Conservation (phyloP, 2,113 vertebrate genomes). For the Ceuthmochares aereus region DNA sequence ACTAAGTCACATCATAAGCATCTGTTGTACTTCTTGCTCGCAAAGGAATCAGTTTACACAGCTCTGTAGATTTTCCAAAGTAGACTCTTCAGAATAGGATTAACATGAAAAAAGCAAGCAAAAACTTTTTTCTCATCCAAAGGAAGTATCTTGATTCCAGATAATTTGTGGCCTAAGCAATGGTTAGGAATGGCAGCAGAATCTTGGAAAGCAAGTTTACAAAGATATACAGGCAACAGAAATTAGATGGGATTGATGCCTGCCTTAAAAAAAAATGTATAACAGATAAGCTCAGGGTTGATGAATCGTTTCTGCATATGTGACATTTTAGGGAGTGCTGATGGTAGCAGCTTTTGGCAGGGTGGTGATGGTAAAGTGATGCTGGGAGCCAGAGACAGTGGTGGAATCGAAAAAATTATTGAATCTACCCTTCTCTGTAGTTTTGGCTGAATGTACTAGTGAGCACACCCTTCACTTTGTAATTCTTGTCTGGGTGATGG, state of each 20-base stretch:
- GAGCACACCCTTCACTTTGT: not conserved
- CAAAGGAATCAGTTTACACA: not conserved
- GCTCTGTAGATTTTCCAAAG: not conserved
- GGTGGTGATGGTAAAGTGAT: not conserved
- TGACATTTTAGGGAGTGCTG: not conserved
- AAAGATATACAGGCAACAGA: not conserved
- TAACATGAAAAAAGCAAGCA: not conserved
- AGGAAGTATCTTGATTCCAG: not conserved
- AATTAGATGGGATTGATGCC: not conserved
- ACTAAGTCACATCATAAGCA: not conserved
- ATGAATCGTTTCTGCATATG: not conserved
- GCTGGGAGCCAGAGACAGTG: conserved; percentile 1
- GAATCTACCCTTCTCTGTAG: not conserved
- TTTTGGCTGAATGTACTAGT: conserved; percentile 24
- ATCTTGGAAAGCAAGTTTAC: not conserved
- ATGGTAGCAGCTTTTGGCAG: not conserved
- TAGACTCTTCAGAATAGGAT: not conserved
- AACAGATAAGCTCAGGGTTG: not conserved
- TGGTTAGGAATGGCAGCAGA: not conserved
- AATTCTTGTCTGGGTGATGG: conserved; percentile 27
- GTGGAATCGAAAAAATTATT: conserved; percentile 12
- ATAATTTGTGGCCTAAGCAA: not conserved
- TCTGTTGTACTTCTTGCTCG: not conserved
- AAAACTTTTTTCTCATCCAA: not conserved
- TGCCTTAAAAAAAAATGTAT: not conserved